phyloP scores from a whole-genome alignment of 2,113 vertebrate species.

The Bufo bufo region DNA sequence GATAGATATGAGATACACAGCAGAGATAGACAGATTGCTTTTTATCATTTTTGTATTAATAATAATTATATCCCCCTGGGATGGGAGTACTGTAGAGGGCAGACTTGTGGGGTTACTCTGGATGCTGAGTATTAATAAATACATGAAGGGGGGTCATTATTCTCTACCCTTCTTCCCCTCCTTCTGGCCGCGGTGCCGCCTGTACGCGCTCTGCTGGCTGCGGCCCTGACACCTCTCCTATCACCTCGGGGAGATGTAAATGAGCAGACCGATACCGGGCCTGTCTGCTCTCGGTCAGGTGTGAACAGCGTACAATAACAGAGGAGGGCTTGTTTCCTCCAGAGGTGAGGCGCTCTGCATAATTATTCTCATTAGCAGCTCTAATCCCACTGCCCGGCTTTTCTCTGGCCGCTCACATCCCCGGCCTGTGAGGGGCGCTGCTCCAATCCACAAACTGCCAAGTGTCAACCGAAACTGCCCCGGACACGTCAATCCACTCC shows the following conservation, averaged over 20 bases:
- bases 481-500: neutral
- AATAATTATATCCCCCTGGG: too few relatives aligned
- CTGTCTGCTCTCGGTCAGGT: neutral
- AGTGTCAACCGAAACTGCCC: slow-evolving; percentile 39
- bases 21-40: too few relatives aligned
- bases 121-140: too few relatives aligned
- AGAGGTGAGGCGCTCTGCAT: neutral
- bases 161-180: too few relatives aligned
- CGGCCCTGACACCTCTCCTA: neutral
- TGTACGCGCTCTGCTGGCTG: too few relatives aligned
- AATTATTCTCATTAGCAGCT: neutral
- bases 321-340: neutral
- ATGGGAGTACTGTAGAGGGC: too few relatives aligned
- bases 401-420: neutral
- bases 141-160: too few relatives aligned
- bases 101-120: too few relatives aligned
- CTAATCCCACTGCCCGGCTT: neutral
- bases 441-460: slow-evolving; percentile 7
- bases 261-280: neutral
- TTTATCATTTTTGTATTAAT: too few relatives aligned
- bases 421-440: neutral
- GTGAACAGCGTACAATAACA: neutral
- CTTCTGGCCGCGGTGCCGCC: too few relatives aligned
- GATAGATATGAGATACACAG: too few relatives aligned
- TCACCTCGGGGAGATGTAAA: neutral